Conservation (phyloP, 1,140 invertebrate species). For the Pomphorhynchus laevis region DNA sequence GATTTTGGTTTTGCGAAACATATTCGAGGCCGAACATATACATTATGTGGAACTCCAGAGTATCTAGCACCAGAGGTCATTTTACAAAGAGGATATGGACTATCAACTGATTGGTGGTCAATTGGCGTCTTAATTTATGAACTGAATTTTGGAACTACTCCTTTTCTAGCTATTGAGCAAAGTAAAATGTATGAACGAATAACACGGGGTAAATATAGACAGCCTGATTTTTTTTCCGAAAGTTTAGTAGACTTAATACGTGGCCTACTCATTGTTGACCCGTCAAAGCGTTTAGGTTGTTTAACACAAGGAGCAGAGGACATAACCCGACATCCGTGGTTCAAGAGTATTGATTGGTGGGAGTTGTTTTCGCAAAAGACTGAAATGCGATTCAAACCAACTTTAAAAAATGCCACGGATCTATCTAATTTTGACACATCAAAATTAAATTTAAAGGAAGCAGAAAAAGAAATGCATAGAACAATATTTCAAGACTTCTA, state of each 20-base stretch:
- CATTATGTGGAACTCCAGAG: conserved; percentile 14
- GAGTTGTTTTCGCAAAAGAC: too few relatives aligned
- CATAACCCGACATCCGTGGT: conserved; percentile 69
- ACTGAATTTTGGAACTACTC: neutral
- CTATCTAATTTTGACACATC: too few relatives aligned
- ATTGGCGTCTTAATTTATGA: neutral
- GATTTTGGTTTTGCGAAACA: conserved; percentile 14
- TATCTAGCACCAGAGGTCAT: conserved; percentile 15
- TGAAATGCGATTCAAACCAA: too few relatives aligned
- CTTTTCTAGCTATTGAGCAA: neutral
- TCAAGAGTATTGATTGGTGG: conserved; percentile 60
- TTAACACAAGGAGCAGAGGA: conserved; percentile 40
- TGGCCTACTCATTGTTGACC: neutral
- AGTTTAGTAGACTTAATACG: neutral
- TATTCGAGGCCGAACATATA: conserved; percentile 12
- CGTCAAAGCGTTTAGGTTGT: neutral
- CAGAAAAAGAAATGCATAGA: too few relatives aligned
- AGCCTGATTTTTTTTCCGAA: neutral
- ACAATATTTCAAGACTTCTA: too few relatives aligned
- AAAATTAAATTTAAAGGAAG: too few relatives aligned
- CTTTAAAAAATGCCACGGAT: too few relatives aligned
- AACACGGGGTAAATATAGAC: neutral
- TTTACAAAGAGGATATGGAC: neutral
- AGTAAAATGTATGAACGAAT: neutral
- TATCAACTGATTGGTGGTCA: neutral